A percentile compares a stretch with the other conserved stretches of the same genome.
phyloP scores from a whole-genome alignment of 2,113 vertebrate genomes.

The Glareola pratincola region DNA sequence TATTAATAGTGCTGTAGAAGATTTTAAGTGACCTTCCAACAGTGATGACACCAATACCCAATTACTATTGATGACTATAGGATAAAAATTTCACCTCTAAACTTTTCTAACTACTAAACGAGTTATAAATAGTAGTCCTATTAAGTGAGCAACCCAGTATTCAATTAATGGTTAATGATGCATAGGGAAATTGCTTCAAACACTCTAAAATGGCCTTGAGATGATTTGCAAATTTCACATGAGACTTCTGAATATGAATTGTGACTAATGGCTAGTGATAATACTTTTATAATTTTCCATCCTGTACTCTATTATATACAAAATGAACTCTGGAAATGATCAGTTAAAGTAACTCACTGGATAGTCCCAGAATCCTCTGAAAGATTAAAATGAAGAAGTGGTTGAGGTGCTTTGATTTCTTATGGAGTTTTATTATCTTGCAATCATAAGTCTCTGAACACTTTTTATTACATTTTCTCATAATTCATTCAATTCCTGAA shows the following conservation, averaged over 20 bases:
- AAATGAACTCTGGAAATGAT: background rate
- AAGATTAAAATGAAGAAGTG: background rate
- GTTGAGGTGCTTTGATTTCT: background rate
- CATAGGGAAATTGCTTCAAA: slow-evolving; percentile 20
- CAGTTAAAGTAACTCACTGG: background rate
- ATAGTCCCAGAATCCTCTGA: background rate
- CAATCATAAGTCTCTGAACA: background rate
- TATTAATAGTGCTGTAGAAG: background rate
- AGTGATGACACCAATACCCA: background rate
- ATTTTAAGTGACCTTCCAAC: slow-evolving; percentile 2
- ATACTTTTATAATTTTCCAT: background rate
- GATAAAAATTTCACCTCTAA: slow-evolving; percentile 42
- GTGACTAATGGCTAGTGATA: background rate
- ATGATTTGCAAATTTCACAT: slow-evolving; percentile 15
- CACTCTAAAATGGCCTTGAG: background rate
- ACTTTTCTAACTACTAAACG: slow-evolving; percentile 7
- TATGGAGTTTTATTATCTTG: background rate
- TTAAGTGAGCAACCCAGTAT: slow-evolving; percentile 22
- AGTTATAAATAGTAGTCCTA: slow-evolving; percentile 42
- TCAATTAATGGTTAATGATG: slow-evolving; percentile 53
- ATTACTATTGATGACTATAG: slow-evolving; percentile 5
- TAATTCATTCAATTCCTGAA: background rate
- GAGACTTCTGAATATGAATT: background rate
- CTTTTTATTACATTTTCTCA: background rate
- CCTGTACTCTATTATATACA: background rate